A percentile compares a stretch with the other conserved stretches of the same genome.
Evolutionary conservation across 2,888 invertebrate species (phyloP).

Genomic region (Acanthosepion lycidas): DNA sequence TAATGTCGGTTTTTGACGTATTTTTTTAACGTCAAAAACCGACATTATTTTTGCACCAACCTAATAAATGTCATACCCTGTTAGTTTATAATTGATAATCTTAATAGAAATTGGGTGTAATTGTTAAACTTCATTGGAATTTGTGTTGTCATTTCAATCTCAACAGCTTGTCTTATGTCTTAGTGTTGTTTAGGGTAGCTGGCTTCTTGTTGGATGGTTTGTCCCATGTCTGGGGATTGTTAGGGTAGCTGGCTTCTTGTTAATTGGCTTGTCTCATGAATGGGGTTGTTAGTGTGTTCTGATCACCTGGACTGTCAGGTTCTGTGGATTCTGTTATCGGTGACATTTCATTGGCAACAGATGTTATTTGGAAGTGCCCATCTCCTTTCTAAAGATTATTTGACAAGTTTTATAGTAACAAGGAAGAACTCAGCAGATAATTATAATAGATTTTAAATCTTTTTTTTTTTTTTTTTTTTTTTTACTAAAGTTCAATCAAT

Average conservation of each 20-base stretch:
- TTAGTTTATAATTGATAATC: too few species aligned
- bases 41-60: too few species aligned
- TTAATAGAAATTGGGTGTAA: too few species aligned
- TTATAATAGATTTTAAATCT: background rate
- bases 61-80: too few species aligned
- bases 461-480: too few species aligned
- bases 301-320: background rate
- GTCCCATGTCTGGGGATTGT: background rate
- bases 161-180: background rate
- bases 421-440: background rate
- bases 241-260: background rate
- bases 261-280: background rate
- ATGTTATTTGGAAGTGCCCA: background rate
- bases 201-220: background rate
- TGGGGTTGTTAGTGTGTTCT: background rate
- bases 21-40: too few species aligned
- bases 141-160: too few species aligned
- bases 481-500: too few species aligned
- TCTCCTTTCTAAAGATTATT: background rate
- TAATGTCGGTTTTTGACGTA: too few species aligned
- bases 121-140: too few species aligned
- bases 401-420: too few species aligned
- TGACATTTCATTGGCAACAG: background rate
- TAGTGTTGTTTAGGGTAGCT: background rate
- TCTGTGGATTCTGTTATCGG: background rate